These are phyloP conservation scores for Microctonus brassicae DNA, from an alignment of 2,888 invertebrate genomes.

Conservation along the genomic window DNA sequence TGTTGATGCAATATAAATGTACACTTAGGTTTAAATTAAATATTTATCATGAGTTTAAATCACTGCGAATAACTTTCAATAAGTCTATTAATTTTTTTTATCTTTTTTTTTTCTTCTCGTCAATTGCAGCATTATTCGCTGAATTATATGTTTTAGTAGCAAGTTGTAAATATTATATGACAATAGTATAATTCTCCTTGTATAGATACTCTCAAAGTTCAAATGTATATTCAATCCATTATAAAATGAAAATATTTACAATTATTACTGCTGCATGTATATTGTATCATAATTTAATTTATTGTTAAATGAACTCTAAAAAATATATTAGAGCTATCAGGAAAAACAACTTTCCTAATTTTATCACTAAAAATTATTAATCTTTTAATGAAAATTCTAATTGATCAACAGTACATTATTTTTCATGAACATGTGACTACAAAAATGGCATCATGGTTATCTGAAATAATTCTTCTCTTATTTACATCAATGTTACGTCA, in stretches of 20 bases:
- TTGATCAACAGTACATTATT: not conserved
- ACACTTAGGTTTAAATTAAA: constrained; percentile 6
- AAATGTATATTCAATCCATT: constrained; percentile 17
- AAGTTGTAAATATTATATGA: constrained; percentile 1
- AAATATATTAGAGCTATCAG: not conserved
- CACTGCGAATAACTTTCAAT: too few species aligned
- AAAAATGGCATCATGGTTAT: constrained; percentile 35
- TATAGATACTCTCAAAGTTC: constrained; percentile 4
- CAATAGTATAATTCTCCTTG: constrained; percentile 11
- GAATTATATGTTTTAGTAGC: not conserved
- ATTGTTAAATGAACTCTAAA: not conserved
- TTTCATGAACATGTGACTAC: not conserved
- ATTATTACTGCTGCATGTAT: constrained; percentile 13
- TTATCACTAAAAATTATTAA: too few species aligned
- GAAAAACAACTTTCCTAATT: too few species aligned
- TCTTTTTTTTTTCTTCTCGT: constrained; percentile 7
- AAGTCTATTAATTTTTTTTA: too few species aligned
- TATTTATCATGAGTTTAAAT: constrained; percentile 26
- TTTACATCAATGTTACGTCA: constrained; percentile 7
- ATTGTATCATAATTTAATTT: constrained; percentile 5
- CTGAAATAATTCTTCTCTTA: constrained; percentile 8
- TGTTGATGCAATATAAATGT: constrained; percentile 26
- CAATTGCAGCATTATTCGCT: not conserved
- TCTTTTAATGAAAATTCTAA: too few species aligned
- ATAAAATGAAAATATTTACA: constrained; percentile 17